A percentile compares a stretch with the other conserved stretches of the same genome.
These are phyloP conservation scores for Scalopus aquaticus DNA, from an alignment of 2,113 vertebrate species.

Conservation along the genomic window DNA sequence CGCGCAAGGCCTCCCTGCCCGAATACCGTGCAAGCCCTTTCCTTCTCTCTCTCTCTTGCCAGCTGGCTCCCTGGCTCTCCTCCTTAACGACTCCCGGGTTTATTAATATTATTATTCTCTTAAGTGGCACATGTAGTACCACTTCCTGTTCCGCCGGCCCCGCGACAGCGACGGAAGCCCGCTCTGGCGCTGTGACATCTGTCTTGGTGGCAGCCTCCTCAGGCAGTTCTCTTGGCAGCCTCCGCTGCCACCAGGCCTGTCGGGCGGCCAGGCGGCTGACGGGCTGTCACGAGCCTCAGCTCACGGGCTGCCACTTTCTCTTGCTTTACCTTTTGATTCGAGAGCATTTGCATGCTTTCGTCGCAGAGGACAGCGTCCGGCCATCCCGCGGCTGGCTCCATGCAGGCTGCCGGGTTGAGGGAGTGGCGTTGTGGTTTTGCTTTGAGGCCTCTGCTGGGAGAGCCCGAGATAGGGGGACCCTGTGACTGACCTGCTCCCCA, in stretches of 20 bases:
- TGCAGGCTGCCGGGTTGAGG: background rate
- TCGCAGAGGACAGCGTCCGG: slow-evolving; percentile 64
- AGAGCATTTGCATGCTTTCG: slow-evolving; percentile 68
- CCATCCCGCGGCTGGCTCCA: slow-evolving; percentile 33
- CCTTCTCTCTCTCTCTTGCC: background rate
- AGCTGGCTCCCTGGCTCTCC: background rate
- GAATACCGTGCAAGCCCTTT: background rate
- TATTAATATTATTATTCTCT: slow-evolving; percentile 35
- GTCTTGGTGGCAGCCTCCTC: slow-evolving; percentile 60
- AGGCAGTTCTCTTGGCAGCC: slow-evolving; percentile 63
- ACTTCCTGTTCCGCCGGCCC: slow-evolving; percentile 59
- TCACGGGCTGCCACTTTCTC: slow-evolving; percentile 65
- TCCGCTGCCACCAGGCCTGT: slow-evolving; percentile 56
- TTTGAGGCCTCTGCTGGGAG: slow-evolving; percentile 26
- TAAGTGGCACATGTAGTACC: background rate
- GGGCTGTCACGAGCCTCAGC: slow-evolving; percentile 67
- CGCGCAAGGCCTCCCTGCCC: background rate
- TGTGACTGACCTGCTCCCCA: background rate
- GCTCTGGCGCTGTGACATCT: slow-evolving; percentile 55
- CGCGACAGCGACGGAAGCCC: slow-evolving; percentile 36
- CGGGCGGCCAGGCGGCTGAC: slow-evolving; percentile 46
- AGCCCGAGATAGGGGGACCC: background rate
- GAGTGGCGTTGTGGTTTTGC: background rate
- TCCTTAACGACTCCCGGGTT: background rate
- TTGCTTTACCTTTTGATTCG: slow-evolving; percentile 70